Evolutionary conservation across 2,113 vertebrate genomes (phyloP), one percentile per base, ranked within the genome.

Genomic region (Heterotis niloticus): DNA sequence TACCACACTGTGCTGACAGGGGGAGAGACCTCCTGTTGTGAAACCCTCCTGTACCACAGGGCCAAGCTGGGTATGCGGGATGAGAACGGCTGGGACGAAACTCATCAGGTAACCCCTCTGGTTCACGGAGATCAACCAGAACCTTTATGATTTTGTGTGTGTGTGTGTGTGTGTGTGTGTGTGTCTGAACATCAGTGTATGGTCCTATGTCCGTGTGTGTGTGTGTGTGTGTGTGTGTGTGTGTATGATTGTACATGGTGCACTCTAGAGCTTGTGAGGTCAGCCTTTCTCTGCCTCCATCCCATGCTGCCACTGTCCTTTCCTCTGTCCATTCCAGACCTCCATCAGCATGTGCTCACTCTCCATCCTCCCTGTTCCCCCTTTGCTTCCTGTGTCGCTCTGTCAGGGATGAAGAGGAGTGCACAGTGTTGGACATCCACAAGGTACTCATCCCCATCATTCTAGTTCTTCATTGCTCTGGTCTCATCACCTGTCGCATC

Each of bases 71-170:
- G 95, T 69, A 88, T 94, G 54, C 90, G 92, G 18, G 96, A 97
- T 0, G 96, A 97, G 90, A 97, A 97, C 16, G 96, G 96, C 87
- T 97, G 96, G 96, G 95, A 97, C 64, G 96, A 97, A 83, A 95
- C 95, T 28, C 96, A 97, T 85, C 96, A 97, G 94, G 96, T 96
- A 80, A 4, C 29, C 26, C 0, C 23, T 16, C 13, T 73, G 52
- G 51, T 20, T 13, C 44, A 24, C 7, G 0, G 69, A 20, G 5
- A 70, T 34, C 16, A 34, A 13, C 29, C 44, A 44, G 10, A 17
- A 12, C 34, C 28, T 70, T 12, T 20, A 29, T 70, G 1, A 34
- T 12, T 5, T 1, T 75, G 23, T 28, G n/a, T 29, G 1, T 54
- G 23, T 67, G 64, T 52, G 56, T 0, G 7, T 44, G 23, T 52